phyloP scores from a whole-genome alignment of 2,113 vertebrate species.

The Tonatia bakeri region DNA sequence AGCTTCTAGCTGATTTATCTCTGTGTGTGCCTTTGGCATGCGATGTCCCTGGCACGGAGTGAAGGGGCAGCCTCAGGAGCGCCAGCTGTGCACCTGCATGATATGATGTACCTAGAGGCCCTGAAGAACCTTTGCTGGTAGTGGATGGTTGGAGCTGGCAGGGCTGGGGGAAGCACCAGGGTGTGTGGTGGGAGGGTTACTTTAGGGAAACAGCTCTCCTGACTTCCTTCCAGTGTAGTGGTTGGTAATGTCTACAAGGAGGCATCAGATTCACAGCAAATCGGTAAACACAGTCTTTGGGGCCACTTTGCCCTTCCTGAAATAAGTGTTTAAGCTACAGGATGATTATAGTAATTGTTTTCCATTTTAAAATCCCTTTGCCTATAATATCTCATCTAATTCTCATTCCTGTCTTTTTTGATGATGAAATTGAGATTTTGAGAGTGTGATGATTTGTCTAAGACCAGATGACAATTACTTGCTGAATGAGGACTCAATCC shows the following conservation, averaged over 20 bases:
- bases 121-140: neutral
- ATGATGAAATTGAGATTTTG: neutral
- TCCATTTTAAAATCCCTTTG: neutral
- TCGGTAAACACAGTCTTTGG: neutral
- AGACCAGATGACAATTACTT: neutral
- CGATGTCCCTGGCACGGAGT: neutral
- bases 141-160: neutral
- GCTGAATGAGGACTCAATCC: neutral
- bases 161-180: neutral
- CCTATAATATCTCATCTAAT: neutral
- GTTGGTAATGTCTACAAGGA: neutral
- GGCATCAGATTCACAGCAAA: neutral
- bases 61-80: neutral
- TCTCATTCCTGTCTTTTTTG: neutral
- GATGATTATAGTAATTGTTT: neutral
- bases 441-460: neutral
- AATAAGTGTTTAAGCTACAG: neutral
- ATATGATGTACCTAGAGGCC: neutral
- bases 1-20: neutral
- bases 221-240: neutral
- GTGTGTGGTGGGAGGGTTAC: fast-evolving
- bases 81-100: neutral
- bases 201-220: neutral
- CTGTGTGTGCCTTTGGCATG: neutral
- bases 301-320: neutral